Percentiles rank a stretch among this genome's conserved stretches.
Evolutionary conservation across 2,113 vertebrate species (phyloP).

Genomic region (Hydrochoerus hydrochaeris): DNA sequence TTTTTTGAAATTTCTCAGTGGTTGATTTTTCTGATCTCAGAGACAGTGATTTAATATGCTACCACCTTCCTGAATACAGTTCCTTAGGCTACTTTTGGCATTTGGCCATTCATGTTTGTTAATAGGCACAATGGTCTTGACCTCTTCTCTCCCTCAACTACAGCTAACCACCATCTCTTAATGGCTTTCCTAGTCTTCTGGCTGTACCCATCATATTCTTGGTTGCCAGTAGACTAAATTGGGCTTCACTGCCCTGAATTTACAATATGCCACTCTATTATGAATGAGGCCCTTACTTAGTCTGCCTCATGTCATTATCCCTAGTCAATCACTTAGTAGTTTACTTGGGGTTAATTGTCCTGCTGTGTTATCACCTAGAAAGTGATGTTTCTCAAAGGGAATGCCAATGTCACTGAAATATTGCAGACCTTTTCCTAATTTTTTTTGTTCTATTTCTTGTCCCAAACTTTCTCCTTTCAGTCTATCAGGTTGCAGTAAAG

Average conservation of each 20-base stretch:
- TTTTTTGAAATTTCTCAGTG: neutral
- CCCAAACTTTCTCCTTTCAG: neutral
- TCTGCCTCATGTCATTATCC: neutral
- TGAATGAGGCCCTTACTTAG: neutral
- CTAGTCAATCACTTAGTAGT: neutral
- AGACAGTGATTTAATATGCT: neutral
- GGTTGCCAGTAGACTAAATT: neutral
- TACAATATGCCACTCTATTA: neutral
- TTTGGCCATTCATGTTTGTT: neutral
- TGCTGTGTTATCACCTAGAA: neutral
- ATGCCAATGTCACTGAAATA: slow-evolving; percentile 1
- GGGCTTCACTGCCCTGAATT: neutral
- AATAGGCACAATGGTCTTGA: neutral
- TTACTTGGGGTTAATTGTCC: neutral
- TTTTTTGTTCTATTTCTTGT: slow-evolving; percentile 2
- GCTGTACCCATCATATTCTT: neutral
- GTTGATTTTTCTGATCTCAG: slow-evolving; percentile 25
- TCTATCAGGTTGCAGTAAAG: neutral
- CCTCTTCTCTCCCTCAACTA: neutral
- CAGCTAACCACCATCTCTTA: neutral
- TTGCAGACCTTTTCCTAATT: neutral
- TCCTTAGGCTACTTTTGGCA: neutral
- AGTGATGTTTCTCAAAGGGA: neutral
- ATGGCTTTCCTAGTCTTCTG: neutral
- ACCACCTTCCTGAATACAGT: neutral